Conservation (phyloP, 2,888 invertebrate species). For the Drosophila merina region DNA sequence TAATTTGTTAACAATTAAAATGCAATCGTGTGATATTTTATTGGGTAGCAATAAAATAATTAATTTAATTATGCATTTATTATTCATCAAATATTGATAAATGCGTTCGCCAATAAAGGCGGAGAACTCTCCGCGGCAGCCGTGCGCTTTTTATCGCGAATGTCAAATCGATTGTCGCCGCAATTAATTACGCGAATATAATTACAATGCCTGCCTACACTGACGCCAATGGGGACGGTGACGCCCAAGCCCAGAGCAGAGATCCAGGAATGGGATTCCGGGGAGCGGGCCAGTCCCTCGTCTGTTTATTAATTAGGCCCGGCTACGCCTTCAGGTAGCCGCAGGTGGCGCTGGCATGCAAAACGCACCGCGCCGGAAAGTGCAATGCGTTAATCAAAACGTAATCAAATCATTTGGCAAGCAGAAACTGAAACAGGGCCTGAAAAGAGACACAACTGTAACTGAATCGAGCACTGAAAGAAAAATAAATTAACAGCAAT, state of each 20-base stretch:
- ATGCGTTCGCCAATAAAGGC: slow-evolving; percentile 59
- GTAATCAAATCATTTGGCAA: slow-evolving; percentile 79
- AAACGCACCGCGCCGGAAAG: slow-evolving; percentile 68
- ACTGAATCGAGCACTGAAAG: slow-evolving; percentile 2
- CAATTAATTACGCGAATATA: slow-evolving; percentile 77
- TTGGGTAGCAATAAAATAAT: slow-evolving; percentile 60
- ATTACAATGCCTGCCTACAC: slow-evolving; percentile 71
- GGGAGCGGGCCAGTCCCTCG: slow-evolving; percentile 23
- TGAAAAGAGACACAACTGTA: slow-evolving; percentile 22
- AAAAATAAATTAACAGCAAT: not conserved
- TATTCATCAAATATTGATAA: slow-evolving; percentile 61
- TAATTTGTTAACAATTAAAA: slow-evolving; percentile 69
- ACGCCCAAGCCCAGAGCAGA: slow-evolving; percentile 19
- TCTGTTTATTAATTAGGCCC: slow-evolving; percentile 81
- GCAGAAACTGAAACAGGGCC: slow-evolving; percentile 36
- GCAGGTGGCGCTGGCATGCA: slow-evolving; percentile 78
- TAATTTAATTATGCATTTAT: slow-evolving; percentile 60
- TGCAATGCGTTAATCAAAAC: slow-evolving; percentile 78
- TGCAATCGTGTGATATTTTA: slow-evolving; percentile 52
- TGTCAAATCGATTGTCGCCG: slow-evolving; percentile 77
- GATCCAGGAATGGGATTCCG: slow-evolving; percentile 9
- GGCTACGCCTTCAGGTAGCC: slow-evolving; percentile 75
- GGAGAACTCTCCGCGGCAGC: slow-evolving; percentile 59
- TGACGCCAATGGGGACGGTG: slow-evolving; percentile 42
- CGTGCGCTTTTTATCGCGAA: slow-evolving; percentile 63